Conservation (phyloP, 2,797 vertebrate genomes). For the Brachyrhaphis roseni region DNA sequence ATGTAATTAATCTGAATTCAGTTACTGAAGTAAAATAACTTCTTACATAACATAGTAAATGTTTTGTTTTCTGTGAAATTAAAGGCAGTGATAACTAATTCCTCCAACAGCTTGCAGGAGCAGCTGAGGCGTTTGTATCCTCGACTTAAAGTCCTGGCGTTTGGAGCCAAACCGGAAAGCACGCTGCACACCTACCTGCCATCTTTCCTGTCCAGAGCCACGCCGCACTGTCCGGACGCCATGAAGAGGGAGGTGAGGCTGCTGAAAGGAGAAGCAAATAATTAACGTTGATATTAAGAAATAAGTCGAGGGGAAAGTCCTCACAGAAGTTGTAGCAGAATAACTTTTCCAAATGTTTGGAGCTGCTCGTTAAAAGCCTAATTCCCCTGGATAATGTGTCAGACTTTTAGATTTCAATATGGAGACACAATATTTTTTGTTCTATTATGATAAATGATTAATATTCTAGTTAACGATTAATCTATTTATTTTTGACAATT, state of each 20-base stretch:
- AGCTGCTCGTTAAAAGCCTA: not conserved
- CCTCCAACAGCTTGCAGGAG: conserved; percentile 87
- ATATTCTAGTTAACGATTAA: too few relatives aligned
- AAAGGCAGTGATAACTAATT: not conserved
- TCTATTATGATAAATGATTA: too few relatives aligned
- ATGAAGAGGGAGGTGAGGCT: conserved; percentile 92
- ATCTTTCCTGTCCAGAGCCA: conserved; percentile 93
- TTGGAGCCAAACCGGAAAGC: conserved; percentile 89
- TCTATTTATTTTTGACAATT: too few relatives aligned
- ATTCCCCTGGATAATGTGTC: not conserved
- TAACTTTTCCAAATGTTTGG: not conserved
- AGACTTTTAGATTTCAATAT: not conserved
- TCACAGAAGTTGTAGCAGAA: not conserved
- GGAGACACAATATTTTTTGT: too few relatives aligned
- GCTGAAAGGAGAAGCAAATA: not conserved
- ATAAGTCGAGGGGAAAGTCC: not conserved
- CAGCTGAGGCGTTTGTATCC: conserved; percentile 92
- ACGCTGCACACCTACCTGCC: conserved; percentile 92
- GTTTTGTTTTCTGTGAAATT: not conserved
- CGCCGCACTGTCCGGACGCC: conserved; percentile 83
- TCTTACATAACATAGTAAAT: not conserved
- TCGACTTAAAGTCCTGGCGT: conserved; percentile 90
- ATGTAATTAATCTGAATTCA: not conserved
- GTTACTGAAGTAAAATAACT: not conserved
- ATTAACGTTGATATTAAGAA: not conserved